Conservation (phyloP, 2,888 invertebrate species). For the Cephus sareptanus region DNA sequence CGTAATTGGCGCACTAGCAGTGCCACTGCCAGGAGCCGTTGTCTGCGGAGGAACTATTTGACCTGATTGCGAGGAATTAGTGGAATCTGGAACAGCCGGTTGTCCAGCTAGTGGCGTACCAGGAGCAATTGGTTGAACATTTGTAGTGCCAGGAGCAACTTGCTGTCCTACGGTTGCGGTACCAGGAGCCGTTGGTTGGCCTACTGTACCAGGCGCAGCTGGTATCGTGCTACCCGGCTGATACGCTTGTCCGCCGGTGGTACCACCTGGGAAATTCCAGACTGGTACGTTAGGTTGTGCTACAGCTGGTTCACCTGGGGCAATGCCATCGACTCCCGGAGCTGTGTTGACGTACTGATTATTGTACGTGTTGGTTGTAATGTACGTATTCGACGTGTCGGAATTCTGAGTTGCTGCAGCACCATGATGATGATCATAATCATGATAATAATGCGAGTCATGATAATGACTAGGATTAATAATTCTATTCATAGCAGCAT, state of each 20-base stretch:
- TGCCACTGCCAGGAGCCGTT: background rate
- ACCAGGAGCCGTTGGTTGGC: background rate
- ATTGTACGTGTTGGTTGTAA: conserved; percentile 34
- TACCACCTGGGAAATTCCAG: background rate
- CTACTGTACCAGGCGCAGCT: background rate
- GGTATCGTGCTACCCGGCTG: background rate
- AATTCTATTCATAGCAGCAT: conserved; percentile 29
- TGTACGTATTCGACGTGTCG: background rate
- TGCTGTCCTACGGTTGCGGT: background rate
- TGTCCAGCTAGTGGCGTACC: background rate
- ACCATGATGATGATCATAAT: too few species aligned
- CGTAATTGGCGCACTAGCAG: background rate
- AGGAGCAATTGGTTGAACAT: background rate
- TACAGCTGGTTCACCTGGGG: background rate
- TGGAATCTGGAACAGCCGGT: conserved; percentile 2
- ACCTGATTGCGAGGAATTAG: conserved; percentile 9
- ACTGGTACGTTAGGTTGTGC: background rate
- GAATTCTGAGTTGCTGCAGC: background rate
- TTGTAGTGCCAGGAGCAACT: background rate
- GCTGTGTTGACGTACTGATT: conserved; percentile 39
- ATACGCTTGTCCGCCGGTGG: background rate
- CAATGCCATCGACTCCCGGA: conserved; percentile 5
- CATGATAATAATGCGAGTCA: background rate
- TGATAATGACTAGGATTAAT: conserved; percentile 1
- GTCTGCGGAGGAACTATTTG: background rate